Base-by-base conservation (phyloP, 2,797 vertebrate species). In the Prunella strophiata region DNA sequence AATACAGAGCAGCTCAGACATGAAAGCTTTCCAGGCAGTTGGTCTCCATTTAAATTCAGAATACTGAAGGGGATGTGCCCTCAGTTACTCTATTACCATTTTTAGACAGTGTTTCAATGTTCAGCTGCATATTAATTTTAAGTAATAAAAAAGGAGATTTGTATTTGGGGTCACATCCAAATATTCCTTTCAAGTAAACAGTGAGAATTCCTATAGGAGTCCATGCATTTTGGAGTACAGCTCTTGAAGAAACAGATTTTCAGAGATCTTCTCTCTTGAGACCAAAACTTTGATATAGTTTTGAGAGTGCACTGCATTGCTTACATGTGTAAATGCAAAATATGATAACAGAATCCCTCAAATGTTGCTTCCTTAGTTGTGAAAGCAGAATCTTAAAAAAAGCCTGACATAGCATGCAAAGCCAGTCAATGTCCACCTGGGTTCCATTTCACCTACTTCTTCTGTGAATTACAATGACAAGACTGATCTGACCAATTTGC, bases 21-120 rank as follows among this genome's bases (percentile, higher is more conserved):
- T 89, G 70, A 94, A 95, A 89, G 81, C 48, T 87, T 91, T 94
- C 74, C 83, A 65, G 51, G 55, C 32, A 20, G 88, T 96, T 91
- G 75, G 55, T 88, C 81, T 81, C 77, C n/a, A 25, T 96, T 97
- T 97, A 92, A 96, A 95, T 95, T 96, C 42, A 90, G 52, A 96
- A 78, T 86, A 89, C 85, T 26, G 9, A 82, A 58, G 62, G n/a
- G 79, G 38, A 88, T 80, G 32, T 93, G 82, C 89, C 32, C 88
- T 84, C 65, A 90, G 89, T 85, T 85, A 55, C 78, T 74, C 13
- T 82, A 72, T 82, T 84, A 58, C 81, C 11, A 7, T 38, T 93
- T 66, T 91, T 85, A 93, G 50, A 25, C 10, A 6, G n/a, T 36
- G 85, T 96, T 96, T 88, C 87, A 91, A 81, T 79, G 78, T 96